Evolutionary conservation across 2,888 invertebrate species (phyloP).

Genomic region (Smittia aterrima): DNA sequence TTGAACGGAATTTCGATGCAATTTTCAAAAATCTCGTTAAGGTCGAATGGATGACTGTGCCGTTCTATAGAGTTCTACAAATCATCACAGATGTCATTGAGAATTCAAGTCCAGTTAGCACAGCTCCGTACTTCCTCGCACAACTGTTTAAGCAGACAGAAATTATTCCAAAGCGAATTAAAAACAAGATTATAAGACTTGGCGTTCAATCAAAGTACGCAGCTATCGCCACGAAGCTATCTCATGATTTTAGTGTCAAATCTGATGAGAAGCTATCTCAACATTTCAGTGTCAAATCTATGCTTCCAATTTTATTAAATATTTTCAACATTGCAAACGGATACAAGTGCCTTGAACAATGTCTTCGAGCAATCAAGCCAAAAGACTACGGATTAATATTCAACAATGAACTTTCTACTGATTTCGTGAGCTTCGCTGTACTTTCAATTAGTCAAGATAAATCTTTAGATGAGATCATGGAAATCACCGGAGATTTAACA

Average conservation of each 20-base stretch:
- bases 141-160: neutral
- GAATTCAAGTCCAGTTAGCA: neutral
- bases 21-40: neutral
- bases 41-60: conserved; percentile 8
- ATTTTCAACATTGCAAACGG: too few species aligned
- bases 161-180: neutral
- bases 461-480: too few species aligned
- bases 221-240: neutral
- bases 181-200: neutral
- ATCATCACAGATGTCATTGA: neutral
- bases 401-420: too few species aligned
- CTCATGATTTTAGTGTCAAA: neutral
- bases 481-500: too few species aligned
- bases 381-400: too few species aligned
- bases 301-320: too few species aligned
- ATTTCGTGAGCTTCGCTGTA: too few species aligned
- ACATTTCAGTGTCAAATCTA: neutral
- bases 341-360: neutral
- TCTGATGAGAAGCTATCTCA: neutral
- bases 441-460: too few species aligned
- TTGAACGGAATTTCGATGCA: neutral
- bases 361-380: neutral
- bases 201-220: neutral
- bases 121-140: neutral
- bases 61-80: conserved; percentile 5